These are phyloP conservation scores for Amazona guildingii DNA, from an alignment of 2,113 vertebrate species.

Conservation along the genomic window DNA sequence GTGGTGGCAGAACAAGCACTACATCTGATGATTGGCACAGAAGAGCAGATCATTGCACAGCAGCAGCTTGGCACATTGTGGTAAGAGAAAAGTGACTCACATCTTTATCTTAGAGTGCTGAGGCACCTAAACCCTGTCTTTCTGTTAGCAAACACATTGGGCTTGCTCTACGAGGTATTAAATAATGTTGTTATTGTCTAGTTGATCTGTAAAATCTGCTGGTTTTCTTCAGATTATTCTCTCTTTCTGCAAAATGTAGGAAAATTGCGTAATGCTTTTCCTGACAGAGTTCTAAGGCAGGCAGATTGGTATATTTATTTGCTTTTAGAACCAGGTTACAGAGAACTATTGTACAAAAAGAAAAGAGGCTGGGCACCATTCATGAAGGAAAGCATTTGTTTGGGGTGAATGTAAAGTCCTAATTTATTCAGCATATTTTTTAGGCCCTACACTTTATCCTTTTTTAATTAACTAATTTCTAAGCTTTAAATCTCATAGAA, in stretches of 20 bases:
- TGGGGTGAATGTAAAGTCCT: conserved; percentile 15
- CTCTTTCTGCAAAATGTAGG: not conserved
- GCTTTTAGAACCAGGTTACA: not conserved
- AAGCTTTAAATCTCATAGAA: conserved; percentile 76
- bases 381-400: not conserved
- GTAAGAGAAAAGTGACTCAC: not conserved
- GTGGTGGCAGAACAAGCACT: not conserved
- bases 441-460: conserved; percentile 71
- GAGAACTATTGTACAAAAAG: not conserved
- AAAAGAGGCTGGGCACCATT: not conserved
- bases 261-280: not conserved
- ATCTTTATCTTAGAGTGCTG: not conserved
- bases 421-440: conserved; percentile 54
- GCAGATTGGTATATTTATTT: not conserved
- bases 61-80: not conserved
- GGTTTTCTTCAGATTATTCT: not conserved
- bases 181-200: not conserved
- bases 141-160: not conserved
- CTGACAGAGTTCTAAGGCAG: not conserved
- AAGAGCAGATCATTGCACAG: not conserved
- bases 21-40: rapidly evolving
- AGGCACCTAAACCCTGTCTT: not conserved
- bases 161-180: not conserved
- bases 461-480: conserved; percentile 82
- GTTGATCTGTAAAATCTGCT: not conserved